A percentile compares a stretch with the other conserved stretches of the same genome.
Conservation (phyloP, 2,888 invertebrate species). For the Patella pellucida region DNA sequence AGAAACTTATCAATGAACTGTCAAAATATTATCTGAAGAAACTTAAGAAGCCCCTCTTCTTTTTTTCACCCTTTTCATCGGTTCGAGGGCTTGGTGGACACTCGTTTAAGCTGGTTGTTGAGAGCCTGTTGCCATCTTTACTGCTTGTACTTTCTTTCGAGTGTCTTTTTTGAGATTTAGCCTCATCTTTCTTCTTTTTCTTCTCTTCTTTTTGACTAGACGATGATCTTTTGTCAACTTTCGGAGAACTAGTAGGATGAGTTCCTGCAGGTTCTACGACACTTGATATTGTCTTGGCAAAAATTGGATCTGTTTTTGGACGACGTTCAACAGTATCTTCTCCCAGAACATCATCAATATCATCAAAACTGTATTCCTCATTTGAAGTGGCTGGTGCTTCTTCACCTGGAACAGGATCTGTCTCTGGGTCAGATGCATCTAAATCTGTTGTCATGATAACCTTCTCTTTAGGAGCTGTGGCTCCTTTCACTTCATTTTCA, state of each 20-base stretch:
- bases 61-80: too few species aligned
- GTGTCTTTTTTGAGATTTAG: too few species aligned
- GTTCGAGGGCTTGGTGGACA: too few species aligned
- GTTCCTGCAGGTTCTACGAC: background rate
- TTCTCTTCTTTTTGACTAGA: background rate
- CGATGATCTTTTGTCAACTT: slow-evolving; percentile 2
- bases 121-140: too few species aligned
- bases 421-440: background rate
- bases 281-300: background rate
- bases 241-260: background rate
- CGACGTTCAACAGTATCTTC: background rate
- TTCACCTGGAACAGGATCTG: background rate
- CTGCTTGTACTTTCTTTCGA: too few species aligned
- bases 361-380: slow-evolving; percentile 24
- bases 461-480: background rate
- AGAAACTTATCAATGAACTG: too few species aligned
- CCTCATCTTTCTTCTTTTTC: background rate
- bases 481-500: background rate
- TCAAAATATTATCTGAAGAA: too few species aligned
- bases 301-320: background rate
- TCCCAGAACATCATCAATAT: slow-evolving; percentile 22
- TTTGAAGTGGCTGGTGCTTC: background rate
- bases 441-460: background rate
- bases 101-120: too few species aligned
- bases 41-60: too few species aligned